Evolutionary conservation across 1,140 invertebrate genomes (phyloP).

Genomic region (Frieseomelitta varia): DNA sequence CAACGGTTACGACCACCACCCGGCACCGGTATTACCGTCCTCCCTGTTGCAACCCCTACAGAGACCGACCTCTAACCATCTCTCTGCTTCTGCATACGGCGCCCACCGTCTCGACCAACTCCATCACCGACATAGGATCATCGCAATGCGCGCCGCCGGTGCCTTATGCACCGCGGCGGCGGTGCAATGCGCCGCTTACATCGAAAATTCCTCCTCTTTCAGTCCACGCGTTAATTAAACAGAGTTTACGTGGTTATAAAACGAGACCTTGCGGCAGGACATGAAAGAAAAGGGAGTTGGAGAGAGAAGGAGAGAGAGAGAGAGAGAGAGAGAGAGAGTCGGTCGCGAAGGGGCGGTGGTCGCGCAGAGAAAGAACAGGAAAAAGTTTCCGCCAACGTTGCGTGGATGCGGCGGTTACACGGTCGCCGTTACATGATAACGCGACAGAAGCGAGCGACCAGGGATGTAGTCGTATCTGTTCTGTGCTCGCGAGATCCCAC

Average conservation of each 20-base stretch:
- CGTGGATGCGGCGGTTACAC: slow-evolving; percentile 4
- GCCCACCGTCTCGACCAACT: slow-evolving; percentile 65
- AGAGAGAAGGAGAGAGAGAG: not conserved
- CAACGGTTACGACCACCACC: slow-evolving; percentile 40
- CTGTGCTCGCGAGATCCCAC: not conserved
- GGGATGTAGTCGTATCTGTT: not conserved
- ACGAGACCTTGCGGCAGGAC: slow-evolving; percentile 47
- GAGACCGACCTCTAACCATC: slow-evolving; percentile 59
- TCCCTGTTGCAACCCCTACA: slow-evolving; percentile 65
- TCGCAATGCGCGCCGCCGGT: slow-evolving; percentile 50
- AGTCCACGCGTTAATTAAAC: slow-evolving; percentile 66
- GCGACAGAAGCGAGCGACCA: not conserved
- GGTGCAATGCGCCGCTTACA: slow-evolving; percentile 61
- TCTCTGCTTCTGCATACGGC: slow-evolving; percentile 46
- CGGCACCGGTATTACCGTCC: slow-evolving; percentile 55
- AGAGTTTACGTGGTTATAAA: slow-evolving; percentile 57
- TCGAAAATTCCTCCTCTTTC: slow-evolving; percentile 64
- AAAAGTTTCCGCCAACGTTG: slow-evolving; percentile 36
- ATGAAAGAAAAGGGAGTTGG: slow-evolving; percentile 48
- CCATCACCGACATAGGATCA: slow-evolving; percentile 67
- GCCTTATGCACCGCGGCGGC: slow-evolving; percentile 52
- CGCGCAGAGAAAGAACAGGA: slow-evolving; percentile 46
- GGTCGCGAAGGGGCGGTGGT: slow-evolving; percentile 26
- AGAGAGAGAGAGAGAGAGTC: not conserved
- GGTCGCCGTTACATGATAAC: slow-evolving; percentile 11